Evolutionary conservation across 2,113 vertebrate species (phyloP).

Genomic region (Panurus biarmicus): DNA sequence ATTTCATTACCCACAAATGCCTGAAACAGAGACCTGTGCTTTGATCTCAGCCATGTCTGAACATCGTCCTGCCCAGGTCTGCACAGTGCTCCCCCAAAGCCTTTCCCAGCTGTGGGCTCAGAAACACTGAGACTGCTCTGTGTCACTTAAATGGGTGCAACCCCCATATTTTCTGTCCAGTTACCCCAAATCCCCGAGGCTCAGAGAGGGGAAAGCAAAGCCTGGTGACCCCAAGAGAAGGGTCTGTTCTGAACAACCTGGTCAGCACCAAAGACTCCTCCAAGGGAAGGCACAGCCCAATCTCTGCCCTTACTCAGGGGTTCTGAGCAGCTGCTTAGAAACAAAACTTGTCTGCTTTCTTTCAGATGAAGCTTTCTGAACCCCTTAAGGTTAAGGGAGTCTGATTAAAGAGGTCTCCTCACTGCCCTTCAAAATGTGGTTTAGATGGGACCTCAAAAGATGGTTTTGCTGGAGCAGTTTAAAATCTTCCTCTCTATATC

Average conservation of each 20-base stretch:
- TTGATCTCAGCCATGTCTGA: fast-evolving
- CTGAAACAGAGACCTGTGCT: neutral
- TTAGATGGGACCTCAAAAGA: neutral
- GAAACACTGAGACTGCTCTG: neutral
- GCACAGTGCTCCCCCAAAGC: neutral
- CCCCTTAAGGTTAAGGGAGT: neutral
- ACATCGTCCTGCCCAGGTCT: fast-evolving
- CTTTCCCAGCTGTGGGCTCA: neutral
- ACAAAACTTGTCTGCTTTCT: neutral
- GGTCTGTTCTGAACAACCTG: neutral
- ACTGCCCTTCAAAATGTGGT: neutral
- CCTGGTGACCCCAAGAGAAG: neutral
- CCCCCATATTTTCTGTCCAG: neutral
- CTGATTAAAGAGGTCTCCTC: neutral
- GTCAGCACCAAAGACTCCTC: neutral
- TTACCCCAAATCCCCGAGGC: neutral
- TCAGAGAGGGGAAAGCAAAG: neutral
- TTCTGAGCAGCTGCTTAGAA: neutral
- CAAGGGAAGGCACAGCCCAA: neutral
- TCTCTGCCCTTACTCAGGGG: neutral
- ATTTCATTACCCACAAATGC: fast-evolving
- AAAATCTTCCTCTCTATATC: neutral
- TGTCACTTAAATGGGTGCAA: fast-evolving
- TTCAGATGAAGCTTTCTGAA: neutral
- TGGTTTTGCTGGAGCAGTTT: neutral